These are phyloP conservation scores for Synergus umbraculus DNA, from an alignment of 2,888 invertebrate species.

Conservation along the genomic window DNA sequence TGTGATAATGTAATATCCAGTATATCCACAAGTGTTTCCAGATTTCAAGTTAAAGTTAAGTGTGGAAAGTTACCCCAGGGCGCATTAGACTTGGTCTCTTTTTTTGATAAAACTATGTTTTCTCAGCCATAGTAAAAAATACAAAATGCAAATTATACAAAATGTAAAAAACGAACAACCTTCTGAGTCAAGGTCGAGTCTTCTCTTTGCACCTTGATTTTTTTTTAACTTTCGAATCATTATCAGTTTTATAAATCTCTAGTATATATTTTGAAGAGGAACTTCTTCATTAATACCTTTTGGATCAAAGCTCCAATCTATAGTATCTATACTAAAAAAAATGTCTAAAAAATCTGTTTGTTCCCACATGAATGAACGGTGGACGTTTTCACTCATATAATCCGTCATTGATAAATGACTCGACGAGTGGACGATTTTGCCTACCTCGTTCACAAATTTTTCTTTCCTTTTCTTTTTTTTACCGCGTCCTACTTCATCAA, in stretches of 20 bases:
- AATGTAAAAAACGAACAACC: neutral
- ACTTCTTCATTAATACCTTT: too few species aligned
- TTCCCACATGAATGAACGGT: slow-evolving; percentile 31
- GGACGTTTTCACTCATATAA: slow-evolving; percentile 30
- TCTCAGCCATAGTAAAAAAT: neutral
- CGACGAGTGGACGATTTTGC: slow-evolving; percentile 23
- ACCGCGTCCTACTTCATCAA: slow-evolving; percentile 13
- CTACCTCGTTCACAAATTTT: slow-evolving; percentile 31
- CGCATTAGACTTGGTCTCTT: neutral
- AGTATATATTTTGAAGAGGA: too few species aligned
- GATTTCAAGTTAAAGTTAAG: slow-evolving; percentile 5
- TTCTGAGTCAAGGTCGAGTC: slow-evolving; percentile 1
- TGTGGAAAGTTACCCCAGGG: slow-evolving; percentile 8
- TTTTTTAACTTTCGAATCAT: too few species aligned
- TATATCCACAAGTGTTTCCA: slow-evolving; percentile 11
- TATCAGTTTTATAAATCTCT: too few species aligned
- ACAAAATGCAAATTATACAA: neutral
- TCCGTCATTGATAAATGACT: slow-evolving; percentile 31
- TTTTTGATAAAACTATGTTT: slow-evolving; percentile 1
- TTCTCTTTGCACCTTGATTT: too few species aligned
- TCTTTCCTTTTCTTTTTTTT: neutral
- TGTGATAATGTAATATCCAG: slow-evolving; percentile 21
- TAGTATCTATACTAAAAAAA: neutral
- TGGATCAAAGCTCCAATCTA: neutral
- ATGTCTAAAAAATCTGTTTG: neutral